Percentiles rank a stretch among this genome's conserved stretches.
Evolutionary conservation across 2,797 vertebrate species (phyloP).

Genomic region (Luscinia megarhynchos): DNA sequence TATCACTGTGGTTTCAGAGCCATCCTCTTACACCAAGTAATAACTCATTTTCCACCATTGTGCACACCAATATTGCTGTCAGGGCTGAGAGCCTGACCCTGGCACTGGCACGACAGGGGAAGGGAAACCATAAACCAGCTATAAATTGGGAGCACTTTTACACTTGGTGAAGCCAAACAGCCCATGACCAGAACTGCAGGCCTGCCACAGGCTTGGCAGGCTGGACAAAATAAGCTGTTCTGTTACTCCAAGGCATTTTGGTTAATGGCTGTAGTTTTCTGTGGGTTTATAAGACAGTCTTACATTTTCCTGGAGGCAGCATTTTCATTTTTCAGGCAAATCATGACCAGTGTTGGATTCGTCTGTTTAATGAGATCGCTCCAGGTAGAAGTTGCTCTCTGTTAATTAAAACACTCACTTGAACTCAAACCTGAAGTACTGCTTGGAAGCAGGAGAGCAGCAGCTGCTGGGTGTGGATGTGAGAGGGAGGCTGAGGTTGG

Average conservation of each 20-base stretch:
- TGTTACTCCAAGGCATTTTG: not conserved
- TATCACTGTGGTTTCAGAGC: slow-evolving; percentile 39
- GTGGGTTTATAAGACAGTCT: not conserved
- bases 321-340: slow-evolving; percentile 46
- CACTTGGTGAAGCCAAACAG: not conserved
- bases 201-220: not conserved
- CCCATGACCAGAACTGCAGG: not conserved
- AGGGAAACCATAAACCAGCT: not conserved
- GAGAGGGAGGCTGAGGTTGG: not conserved
- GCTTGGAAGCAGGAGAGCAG: not conserved
- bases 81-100: not conserved
- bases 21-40: not conserved
- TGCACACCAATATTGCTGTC: not conserved
- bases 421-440: not conserved
- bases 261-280: not conserved
- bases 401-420: slow-evolving; percentile 38
- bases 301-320: slow-evolving; percentile 22
- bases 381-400: slow-evolving; percentile 3
- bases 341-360: not conserved
- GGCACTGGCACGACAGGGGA: not conserved
- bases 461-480: slow-evolving; percentile 4
- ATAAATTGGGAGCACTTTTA: not conserved
- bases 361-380: slow-evolving; percentile 10
- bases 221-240: not conserved
- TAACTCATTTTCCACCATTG: slow-evolving; percentile 29